Evolutionary conservation across 2,797 vertebrate genomes (phyloP), one percentile per base, ranked within the genome.

Genomic region (Spea hammondii): DNA sequence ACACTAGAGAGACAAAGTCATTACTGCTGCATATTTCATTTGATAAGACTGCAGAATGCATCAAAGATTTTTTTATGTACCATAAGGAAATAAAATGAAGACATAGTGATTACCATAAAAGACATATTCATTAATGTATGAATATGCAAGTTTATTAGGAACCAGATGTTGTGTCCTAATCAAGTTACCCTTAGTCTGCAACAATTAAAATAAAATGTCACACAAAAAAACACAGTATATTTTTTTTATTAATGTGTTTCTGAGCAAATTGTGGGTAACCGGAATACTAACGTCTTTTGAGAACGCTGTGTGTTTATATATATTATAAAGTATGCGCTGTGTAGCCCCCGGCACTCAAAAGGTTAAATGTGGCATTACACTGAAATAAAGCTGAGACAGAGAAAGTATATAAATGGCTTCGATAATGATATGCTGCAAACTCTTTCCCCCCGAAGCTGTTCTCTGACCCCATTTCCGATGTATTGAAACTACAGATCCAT

Each of bases 31-130:
- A 78, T 74, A 70, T 74, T 82, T 82, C 14, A 74, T 74, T 74
- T 68, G 66, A 78, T 70, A 68, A 75, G 70, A 71, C 75, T 50
- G 67, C 50, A 70, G 72, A 77, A 78, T 69, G 72, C 72, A 72
- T 77, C 75, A 53, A 75, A 57, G 72, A n/a, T 70, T 69, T 17
- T 74, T 82, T 73, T 69, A 78, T 82, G 80, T 65, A 74, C 75
- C 80, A 82, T 82, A 82, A 82, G 80, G 80, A 82, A 77, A 82
- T 82, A 82, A 82, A 82, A 78, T 54, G 71, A 74, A 82, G 70
- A 78, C 80, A 77, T 82, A 74, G 70, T 70, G 70, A 82, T 82
- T 82, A 82, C 75, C 80, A 82, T 82, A 82, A 82, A 82, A 82
- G 70, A 73, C 75, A 82, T 82, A 82, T 73, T 69, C 80, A 82